Evolutionary conservation across 2,888 invertebrate species (phyloP), one percentile per base, ranked within the genome.

Genomic region (Ethmia dodecea): DNA sequence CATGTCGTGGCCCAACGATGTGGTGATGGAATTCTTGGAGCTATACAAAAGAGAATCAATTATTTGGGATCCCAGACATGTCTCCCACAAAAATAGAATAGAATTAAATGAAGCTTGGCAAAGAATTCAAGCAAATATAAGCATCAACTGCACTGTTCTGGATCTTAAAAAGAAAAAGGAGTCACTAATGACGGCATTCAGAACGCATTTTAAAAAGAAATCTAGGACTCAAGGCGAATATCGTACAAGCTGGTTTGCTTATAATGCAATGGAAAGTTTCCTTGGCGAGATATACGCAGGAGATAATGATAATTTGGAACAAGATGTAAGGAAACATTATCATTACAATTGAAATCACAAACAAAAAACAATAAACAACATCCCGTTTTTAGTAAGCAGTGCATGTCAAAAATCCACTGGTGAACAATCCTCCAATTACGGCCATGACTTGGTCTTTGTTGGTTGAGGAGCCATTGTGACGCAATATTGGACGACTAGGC

Each of bases 91-190:
- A 60, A 76, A 76, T 53, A 67, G 77, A 55, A 60, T 52, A 33
- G 71, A 73, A 54, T 60, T 81, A 32, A 50, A 60, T 3, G 68
- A 69, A 28, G 80, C 83, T 10, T 86, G 86, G 84, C 51, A 56
- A n/a, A 59, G 78, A 49, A 79, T 86, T 45, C 70, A 74, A 49
- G 51, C 57, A 14, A 56, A 60, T 37, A 42, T 84, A 14, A 69
- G 68, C 42, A 57, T 70, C 33, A 49, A 66, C 42, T 72, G 57
- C 42, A 60, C 77, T 12, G 50, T 84, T 30, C 46, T 47, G 35
- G 75, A 76, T 40, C 52, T 86, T 13, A 86, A 86, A 56, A 80
- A 63, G 57, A 86, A 86, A 57, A 86, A 83, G 43, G 86, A 86
- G 45, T 79, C 78, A 1, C 43, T 86, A 37, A 84, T 86, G 86